phyloP scores from a whole-genome alignment of 2,113 vertebrate species.

The Acrocephalus kingi region DNA sequence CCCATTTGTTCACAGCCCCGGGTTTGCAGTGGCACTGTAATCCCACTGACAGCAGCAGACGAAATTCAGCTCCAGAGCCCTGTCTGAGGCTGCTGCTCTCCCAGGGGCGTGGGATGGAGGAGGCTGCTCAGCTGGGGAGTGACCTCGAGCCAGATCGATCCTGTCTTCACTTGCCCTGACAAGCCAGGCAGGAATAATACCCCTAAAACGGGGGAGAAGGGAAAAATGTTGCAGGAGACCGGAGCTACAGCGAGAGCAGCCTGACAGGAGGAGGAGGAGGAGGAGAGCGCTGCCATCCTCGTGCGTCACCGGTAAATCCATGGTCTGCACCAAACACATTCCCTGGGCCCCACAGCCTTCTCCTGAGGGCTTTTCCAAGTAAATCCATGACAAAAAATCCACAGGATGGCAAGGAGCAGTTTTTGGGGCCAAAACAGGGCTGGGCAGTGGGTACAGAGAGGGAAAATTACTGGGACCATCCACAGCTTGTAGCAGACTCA shows the following conservation, averaged over 20 bases:
- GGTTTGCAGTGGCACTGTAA: not conserved
- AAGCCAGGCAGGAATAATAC: not conserved
- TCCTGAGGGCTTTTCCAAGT: not conserved
- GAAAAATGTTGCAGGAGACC: not conserved
- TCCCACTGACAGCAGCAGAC: constrained; percentile 12
- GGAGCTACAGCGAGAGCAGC: not conserved
- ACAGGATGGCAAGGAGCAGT: not conserved
- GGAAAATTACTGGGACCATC: not conserved
- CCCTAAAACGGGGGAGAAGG: not conserved
- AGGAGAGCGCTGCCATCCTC: not conserved
- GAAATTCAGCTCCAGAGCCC: not conserved
- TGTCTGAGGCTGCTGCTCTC: not conserved
- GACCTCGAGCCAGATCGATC: not conserved
- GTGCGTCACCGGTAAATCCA: accelerated
- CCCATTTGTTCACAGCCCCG: not conserved
- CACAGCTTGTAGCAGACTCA: not conserved
- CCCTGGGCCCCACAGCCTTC: not conserved
- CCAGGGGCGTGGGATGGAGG: accelerated
- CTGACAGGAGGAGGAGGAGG: not conserved
- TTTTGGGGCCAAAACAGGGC: not conserved
- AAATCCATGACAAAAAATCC: not conserved
- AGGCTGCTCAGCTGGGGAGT: not conserved
- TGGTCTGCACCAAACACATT: not conserved
- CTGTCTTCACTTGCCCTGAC: not conserved
- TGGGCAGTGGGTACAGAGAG: not conserved